Evolutionary conservation across 2,888 invertebrate species (phyloP), one percentile per base, ranked within the genome.

Genomic region (Stenichneumon culpator): DNA sequence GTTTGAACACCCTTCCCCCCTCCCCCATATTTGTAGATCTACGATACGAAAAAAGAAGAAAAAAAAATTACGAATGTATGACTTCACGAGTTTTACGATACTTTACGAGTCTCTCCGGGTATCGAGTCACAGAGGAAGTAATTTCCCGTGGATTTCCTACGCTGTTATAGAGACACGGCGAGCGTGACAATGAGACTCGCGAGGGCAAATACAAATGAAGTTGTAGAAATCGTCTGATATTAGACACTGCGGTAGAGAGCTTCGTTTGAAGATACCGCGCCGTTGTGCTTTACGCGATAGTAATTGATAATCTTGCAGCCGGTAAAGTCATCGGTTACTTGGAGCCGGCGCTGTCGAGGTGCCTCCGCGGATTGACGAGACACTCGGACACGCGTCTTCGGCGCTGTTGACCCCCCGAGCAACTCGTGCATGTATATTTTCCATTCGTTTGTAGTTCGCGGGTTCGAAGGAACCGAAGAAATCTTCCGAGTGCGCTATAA

Each of bases 11-110:
- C 70, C 67, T 78, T 73, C 25, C 72, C 68, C 60, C 52, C 79
- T 69, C 25, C 72, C 69, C 68, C 63, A 44, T 79, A 70, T 79
- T 82, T 85, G 82, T 75, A 65, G 75, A 85, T 79, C 85, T 82
- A 74, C 79, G 79, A 79, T 75, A 79, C 25, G 78, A 79, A 39
- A 52, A 73, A 50, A 68, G 63, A 79, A 79, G 60, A 52, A 69
- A 54, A 54, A 7, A 69, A 67, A n/a, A 14, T 32, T 32, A 70
- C 39, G 39, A 69, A 50, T 67, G 50, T 25, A 28, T 44, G 65
- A 36, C 39, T 52, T 16, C 6, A 39, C 44, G 67, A 19, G 4
- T 54, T 79, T 63, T 52, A 80, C 54, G 52, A 75, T 11, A n/a
- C n/a, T 32, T 65, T 25, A 22, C 32, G 28, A 36, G 32, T 22